phyloP scores from a whole-genome alignment of 1,140 invertebrate species.

The Saccostrea glomerata region DNA sequence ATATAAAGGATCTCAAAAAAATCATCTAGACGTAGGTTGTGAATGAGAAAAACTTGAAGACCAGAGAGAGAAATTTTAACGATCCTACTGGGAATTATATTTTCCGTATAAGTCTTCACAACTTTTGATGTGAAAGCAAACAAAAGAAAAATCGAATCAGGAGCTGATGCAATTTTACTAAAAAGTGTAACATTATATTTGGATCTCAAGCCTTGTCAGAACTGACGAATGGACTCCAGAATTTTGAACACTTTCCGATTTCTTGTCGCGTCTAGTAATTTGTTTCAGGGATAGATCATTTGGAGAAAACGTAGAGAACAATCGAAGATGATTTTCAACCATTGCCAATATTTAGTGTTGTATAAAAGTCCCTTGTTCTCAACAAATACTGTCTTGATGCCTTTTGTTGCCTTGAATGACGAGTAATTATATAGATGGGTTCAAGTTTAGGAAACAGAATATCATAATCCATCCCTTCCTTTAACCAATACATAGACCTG shows the following conservation, averaged over 20 bases:
- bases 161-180: constrained; percentile 25
- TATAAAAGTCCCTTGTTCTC: constrained; percentile 27
- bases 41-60: not conserved
- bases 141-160: constrained; percentile 34
- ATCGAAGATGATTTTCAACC: not conserved
- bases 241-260: constrained; percentile 34
- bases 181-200: constrained; percentile 36
- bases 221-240: constrained; percentile 11
- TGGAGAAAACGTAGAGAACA: not conserved
- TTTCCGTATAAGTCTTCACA: constrained; percentile 7
- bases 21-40: too few species aligned
- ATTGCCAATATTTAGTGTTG: not conserved
- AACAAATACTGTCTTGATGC: not conserved
- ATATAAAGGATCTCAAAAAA: too few species aligned
- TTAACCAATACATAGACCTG: too few species aligned
- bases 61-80: not conserved
- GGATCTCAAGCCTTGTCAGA: not conserved
- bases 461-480: too few species aligned
- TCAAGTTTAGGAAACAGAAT: too few species aligned
- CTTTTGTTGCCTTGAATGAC: not conserved
- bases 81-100: not conserved
- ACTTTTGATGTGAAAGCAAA: not conserved
- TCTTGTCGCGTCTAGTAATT: constrained; percentile 33
- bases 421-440: too few species aligned
- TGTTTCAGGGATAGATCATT: not conserved